phyloP scores from a whole-genome alignment of 1,140 invertebrate species.

The Atta colombica region DNA sequence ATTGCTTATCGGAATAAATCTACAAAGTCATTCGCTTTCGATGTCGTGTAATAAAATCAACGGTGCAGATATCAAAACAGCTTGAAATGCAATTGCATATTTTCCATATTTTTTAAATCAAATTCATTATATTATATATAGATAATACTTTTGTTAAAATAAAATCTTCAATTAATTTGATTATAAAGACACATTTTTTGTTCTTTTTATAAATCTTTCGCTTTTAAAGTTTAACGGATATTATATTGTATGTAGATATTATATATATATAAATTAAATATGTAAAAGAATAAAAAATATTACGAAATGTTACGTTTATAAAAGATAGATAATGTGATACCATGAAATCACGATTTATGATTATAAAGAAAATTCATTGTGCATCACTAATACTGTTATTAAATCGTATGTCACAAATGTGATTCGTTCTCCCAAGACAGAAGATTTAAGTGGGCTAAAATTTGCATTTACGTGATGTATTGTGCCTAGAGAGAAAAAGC shows the following conservation, averaged over 20 bases:
- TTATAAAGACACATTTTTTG: background rate
- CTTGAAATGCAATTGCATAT: background rate
- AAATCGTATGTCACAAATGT: constrained; percentile 35
- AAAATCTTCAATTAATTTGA: background rate
- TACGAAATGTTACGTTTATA: no score
- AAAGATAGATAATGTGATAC: background rate
- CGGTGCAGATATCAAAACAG: constrained; percentile 28
- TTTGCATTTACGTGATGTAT: constrained; percentile 71
- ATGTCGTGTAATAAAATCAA: background rate
- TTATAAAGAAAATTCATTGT: constrained; percentile 30
- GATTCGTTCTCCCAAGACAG: background rate
- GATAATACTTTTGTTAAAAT: background rate
- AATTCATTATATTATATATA: background rate
- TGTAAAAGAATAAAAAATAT: background rate
- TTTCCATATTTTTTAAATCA: background rate
- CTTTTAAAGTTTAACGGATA: background rate
- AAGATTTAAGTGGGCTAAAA: constrained; percentile 67
- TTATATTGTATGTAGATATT: background rate
- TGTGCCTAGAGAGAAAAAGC: constrained; percentile 56
- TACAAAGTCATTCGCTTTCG: background rate
- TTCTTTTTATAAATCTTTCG: background rate
- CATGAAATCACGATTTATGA: background rate
- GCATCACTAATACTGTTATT: constrained; percentile 32
- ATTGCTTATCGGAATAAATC: constrained; percentile 27
- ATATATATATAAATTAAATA: background rate